Percentiles rank a stretch among this genome's conserved stretches.
phyloP scores from a whole-genome alignment of 2,113 vertebrate genomes.

The Heloderma charlesbogerti region DNA sequence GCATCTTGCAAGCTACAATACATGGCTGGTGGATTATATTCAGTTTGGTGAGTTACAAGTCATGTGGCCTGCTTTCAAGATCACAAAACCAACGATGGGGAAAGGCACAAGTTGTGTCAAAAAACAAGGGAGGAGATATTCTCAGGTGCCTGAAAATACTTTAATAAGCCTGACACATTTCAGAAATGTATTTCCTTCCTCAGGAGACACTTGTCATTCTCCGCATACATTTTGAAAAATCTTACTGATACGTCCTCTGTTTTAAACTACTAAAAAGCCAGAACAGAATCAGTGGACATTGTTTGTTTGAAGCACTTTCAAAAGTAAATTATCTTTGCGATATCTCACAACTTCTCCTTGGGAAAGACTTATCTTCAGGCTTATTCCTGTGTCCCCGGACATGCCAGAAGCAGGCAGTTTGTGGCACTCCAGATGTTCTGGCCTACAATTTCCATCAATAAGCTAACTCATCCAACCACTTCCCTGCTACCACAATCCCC shows the following conservation, averaged over 20 bases:
- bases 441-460: not conserved
- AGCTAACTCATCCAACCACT: not conserved
- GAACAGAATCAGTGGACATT: not conserved
- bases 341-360: rapidly evolving
- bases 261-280: too few species aligned
- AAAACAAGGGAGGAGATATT: too few species aligned
- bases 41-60: not conserved
- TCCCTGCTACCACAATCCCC: not conserved
- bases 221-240: too few species aligned
- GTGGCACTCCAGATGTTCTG: not conserved
- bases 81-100: too few species aligned
- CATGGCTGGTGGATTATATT: not conserved
- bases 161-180: too few species aligned
- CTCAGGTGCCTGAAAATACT: too few species aligned
- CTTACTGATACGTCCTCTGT: too few species aligned
- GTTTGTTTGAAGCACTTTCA: not conserved
- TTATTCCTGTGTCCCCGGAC: not conserved
- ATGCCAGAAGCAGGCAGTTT: not conserved
- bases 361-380: not conserved
- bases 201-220: too few species aligned
- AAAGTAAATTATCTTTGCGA: not conserved
- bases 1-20: not conserved
- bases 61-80: not conserved
- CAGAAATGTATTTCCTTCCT: too few species aligned
- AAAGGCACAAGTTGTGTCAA: too few species aligned